Evolutionary conservation across 2,113 vertebrate genomes (phyloP).

Genomic region (Platycercus adscitus): DNA sequence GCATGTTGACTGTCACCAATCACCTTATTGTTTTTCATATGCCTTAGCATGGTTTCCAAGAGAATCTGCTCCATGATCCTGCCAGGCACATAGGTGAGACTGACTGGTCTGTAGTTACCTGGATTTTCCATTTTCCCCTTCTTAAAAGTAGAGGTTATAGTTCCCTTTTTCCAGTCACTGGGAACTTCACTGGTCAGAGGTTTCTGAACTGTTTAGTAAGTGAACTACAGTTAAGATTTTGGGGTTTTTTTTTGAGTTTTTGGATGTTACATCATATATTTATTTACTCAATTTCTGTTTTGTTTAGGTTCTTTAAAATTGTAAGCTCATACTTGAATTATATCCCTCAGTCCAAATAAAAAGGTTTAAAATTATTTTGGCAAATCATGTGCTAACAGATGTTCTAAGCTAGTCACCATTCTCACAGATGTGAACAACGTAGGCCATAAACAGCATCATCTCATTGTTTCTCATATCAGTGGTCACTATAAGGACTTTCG

Average conservation of each 20-base stretch:
- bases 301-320: not conserved
- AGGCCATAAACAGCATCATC: not conserved
- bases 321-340: not conserved
- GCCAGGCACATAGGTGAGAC: not conserved
- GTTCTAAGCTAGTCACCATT: not conserved
- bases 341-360: not conserved
- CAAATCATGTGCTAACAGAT: fast-evolving
- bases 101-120: not conserved
- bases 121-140: not conserved
- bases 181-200: not conserved
- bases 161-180: not conserved
- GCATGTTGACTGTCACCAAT: no score
- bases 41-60: no score
- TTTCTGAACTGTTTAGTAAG: not conserved
- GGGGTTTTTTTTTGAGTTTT: not conserved
- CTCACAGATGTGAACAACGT: not conserved
- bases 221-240: not conserved
- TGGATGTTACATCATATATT: not conserved
- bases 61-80: not conserved
- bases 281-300: not conserved
- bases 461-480: not conserved
- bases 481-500: not conserved
- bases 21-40: no score
- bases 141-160: not conserved
- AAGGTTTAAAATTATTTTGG: not conserved